Conservation (phyloP, 2,888 invertebrate species). For the Pollenia amentaria region DNA sequence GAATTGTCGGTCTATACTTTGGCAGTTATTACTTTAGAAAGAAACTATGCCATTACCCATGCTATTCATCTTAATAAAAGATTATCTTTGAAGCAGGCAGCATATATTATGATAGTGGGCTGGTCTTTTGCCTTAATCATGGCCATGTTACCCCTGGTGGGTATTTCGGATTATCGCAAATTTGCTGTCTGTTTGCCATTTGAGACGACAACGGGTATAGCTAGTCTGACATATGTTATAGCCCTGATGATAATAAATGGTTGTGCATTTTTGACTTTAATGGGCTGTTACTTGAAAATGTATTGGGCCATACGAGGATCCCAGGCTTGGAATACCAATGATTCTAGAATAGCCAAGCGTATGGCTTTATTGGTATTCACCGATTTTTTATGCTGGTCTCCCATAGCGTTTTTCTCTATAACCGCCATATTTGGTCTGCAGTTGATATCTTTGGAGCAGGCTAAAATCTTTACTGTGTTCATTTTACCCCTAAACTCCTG, state of each 20-base stretch:
- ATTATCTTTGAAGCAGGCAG: slow-evolving; percentile 95
- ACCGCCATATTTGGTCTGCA: slow-evolving; percentile 97
- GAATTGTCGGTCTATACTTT: slow-evolving; percentile 98
- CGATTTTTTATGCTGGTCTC: slow-evolving; percentile 99
- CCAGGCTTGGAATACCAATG: slow-evolving; percentile 98
- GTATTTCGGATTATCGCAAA: slow-evolving; percentile 97
- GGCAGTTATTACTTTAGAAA: slow-evolving; percentile 97
- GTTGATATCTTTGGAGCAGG: slow-evolving; percentile 96
- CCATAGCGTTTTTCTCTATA: slow-evolving; percentile 97
- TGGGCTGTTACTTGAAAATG: slow-evolving; percentile 98
- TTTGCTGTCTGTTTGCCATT: slow-evolving; percentile 99
- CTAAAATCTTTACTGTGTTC: slow-evolving; percentile 98
- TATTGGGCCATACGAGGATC: slow-evolving; percentile 99
- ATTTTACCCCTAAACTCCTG: slow-evolving; percentile 98
- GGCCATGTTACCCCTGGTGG: slow-evolving; percentile 95
- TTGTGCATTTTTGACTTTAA: slow-evolving; percentile 95
- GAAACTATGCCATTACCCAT: slow-evolving; percentile 98
- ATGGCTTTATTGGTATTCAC: slow-evolving; percentile 99
- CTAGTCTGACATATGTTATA: slow-evolving; percentile 94
- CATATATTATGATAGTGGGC: slow-evolving; percentile 96
- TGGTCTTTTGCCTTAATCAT: slow-evolving; percentile 95
- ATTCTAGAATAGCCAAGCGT: slow-evolving; percentile 97
- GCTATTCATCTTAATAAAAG: slow-evolving; percentile 98
- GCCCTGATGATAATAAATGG: slow-evolving; percentile 96
- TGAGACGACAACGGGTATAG: slow-evolving; percentile 91